phyloP scores from a whole-genome alignment of 2,113 vertebrate species.

The Mustela nigripes region DNA sequence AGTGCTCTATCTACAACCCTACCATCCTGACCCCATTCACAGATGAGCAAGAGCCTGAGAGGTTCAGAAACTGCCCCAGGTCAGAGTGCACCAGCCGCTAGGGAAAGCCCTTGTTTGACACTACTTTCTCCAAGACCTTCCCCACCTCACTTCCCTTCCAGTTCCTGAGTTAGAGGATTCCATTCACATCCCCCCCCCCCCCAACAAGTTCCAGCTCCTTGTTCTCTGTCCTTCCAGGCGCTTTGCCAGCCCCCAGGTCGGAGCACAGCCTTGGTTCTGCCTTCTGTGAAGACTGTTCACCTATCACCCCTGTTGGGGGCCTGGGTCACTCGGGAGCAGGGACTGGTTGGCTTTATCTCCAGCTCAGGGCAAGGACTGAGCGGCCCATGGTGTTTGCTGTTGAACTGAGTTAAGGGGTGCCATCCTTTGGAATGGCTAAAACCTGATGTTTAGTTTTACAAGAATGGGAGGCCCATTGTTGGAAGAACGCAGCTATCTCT shows the following conservation, averaged over 20 bases:
- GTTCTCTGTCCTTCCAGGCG: not conserved
- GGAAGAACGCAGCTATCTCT: not conserved
- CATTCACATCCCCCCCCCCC: fast-evolving
- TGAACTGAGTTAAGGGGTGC: not conserved
- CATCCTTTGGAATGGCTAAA: not conserved
- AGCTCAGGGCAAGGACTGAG: not conserved
- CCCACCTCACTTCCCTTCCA: not conserved
- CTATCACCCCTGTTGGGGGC: not conserved
- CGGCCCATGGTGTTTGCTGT: not conserved
- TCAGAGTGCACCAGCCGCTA: not conserved
- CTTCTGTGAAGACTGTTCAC: not conserved
- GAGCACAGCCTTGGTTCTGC: not conserved
- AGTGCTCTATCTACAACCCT: not conserved
- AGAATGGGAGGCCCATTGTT: not conserved
- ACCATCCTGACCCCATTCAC: not conserved
- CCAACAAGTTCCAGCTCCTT: not conserved
- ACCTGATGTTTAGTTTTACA: not conserved
- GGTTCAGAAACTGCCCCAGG: not conserved
- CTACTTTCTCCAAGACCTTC: not conserved
- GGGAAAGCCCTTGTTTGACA: not conserved
- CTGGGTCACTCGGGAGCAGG: fast-evolving
- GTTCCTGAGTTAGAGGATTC: not conserved
- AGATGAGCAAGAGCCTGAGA: not conserved
- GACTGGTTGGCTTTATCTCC: not conserved
- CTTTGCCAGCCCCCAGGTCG: not conserved